Percentiles rank a stretch among this genome's conserved stretches.
These are phyloP conservation scores for Leptopterna dolabrata DNA, from an alignment of 2,888 invertebrate genomes.

Conservation along the genomic window DNA sequence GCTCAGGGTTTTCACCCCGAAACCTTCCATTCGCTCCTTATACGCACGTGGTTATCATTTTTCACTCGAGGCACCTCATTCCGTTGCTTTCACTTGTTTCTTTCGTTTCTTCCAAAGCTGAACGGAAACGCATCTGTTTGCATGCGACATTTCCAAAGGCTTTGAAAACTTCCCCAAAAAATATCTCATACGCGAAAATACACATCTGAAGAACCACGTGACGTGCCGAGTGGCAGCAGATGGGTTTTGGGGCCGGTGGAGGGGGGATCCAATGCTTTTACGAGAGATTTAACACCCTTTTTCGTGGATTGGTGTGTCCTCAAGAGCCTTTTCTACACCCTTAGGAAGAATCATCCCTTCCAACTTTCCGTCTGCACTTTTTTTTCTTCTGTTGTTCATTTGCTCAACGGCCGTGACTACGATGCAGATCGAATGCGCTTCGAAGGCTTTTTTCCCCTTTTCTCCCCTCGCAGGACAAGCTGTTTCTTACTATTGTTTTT, in stretches of 20 bases:
- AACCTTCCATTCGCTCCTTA: not conserved
- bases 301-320: slow-evolving; percentile 38
- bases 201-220: not conserved
- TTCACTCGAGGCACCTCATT: slow-evolving; percentile 18
- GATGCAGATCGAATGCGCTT: slow-evolving; percentile 3
- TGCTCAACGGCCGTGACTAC: slow-evolving; percentile 36
- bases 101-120: not conserved
- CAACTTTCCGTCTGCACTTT: not conserved
- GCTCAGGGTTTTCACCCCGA: not conserved
- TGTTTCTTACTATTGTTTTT: slow-evolving; percentile 36
- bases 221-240: slow-evolving; percentile 6
- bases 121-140: slow-evolving; percentile 32
- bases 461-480: not conserved
- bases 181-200: not conserved
- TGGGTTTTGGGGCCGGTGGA: too few species aligned
- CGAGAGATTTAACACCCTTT: slow-evolving; percentile 52
- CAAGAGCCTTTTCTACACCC: not conserved
- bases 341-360: not conserved
- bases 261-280: slow-evolving; percentile 32
- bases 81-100: not conserved
- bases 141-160: not conserved
- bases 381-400: slow-evolving; percentile 28
- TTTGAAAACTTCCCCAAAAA: not conserved
- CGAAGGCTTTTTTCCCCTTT: not conserved
- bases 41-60: slow-evolving; percentile 40